Conservation (phyloP, 2,113 vertebrate genomes). For the Tinamus guttatus region DNA sequence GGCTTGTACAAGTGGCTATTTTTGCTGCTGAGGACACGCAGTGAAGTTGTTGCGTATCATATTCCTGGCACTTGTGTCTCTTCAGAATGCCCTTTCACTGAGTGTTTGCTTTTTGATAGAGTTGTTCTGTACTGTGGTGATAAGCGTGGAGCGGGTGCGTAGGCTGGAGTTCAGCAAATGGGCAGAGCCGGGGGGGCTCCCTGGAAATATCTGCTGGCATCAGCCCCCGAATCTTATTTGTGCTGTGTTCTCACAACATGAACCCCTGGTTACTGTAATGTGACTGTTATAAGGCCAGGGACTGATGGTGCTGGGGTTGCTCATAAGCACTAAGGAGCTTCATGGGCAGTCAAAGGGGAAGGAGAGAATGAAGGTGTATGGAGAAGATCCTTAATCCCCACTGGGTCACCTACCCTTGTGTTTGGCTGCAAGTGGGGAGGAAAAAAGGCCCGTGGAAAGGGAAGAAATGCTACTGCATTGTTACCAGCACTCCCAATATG, state of each 20-base stretch:
- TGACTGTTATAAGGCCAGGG: background rate
- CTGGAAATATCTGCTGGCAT: background rate
- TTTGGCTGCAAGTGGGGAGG: background rate
- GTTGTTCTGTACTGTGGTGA: background rate
- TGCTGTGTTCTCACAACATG: rapidly evolving
- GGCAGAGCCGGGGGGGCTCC: background rate
- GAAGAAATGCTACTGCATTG: background rate
- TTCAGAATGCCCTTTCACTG: background rate
- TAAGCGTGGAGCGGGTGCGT: background rate
- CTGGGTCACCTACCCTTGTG: background rate
- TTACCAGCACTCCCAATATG: background rate
- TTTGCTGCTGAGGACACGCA: background rate
- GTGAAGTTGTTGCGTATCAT: rapidly evolving
- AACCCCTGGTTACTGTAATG: background rate
- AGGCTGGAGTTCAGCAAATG: background rate
- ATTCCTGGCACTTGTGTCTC: rapidly evolving
- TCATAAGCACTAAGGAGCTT: background rate
- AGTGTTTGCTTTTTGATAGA: constrained; percentile 28
- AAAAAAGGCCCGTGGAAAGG: background rate
- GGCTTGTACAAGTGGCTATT: background rate
- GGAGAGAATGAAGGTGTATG: background rate
- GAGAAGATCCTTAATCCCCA: background rate
- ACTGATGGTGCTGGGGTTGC: background rate
- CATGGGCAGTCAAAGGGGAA: too few species aligned
- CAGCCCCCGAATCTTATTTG: background rate